Evolutionary conservation across 2,888 invertebrate species (phyloP).

Genomic region (Macrosoma leucophasiata): DNA sequence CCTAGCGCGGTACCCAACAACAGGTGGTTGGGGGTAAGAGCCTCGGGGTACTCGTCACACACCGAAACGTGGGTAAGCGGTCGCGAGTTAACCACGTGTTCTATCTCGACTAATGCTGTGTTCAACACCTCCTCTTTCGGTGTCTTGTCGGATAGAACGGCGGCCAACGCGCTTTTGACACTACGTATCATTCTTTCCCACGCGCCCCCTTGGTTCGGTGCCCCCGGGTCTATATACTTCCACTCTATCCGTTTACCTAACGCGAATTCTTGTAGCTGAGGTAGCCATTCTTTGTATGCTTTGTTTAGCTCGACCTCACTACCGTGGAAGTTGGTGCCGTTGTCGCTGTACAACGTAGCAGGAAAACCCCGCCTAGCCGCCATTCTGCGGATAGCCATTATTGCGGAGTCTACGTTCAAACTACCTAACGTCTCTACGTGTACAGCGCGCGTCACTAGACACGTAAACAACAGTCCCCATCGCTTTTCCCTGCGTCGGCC

Average conservation of each 20-base stretch:
- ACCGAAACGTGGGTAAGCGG: constrained; percentile 28
- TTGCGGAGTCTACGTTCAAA: too few species aligned
- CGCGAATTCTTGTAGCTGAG: constrained; percentile 1
- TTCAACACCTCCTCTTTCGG: constrained; percentile 11
- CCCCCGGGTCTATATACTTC: constrained; percentile 8
- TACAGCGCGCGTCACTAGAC: too few species aligned
- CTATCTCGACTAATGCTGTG: constrained; percentile 10
- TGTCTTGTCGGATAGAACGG: not conserved
- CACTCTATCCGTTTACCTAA: constrained; percentile 3
- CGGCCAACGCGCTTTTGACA: constrained; percentile 10
- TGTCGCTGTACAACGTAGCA: constrained; percentile 22
- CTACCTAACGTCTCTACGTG: too few species aligned
- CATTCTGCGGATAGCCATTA: too few species aligned
- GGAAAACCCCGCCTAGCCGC: too few species aligned
- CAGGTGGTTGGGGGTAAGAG: constrained; percentile 23
- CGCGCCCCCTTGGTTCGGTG: constrained; percentile 10
- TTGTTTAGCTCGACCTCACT: constrained; percentile 16
- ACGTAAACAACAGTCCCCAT: too few species aligned
- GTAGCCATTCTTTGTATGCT: constrained; percentile 6
- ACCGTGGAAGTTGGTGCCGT: constrained; percentile 21
- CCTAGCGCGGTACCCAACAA: constrained; percentile 8
- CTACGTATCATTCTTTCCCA: constrained; percentile 18
- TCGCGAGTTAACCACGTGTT: constrained; percentile 11
- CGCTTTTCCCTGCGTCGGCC: too few species aligned
- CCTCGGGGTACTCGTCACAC: constrained; percentile 17